Evolutionary conservation across 2,113 vertebrate species (phyloP).

Genomic region (Laticauda laticaudata): DNA sequence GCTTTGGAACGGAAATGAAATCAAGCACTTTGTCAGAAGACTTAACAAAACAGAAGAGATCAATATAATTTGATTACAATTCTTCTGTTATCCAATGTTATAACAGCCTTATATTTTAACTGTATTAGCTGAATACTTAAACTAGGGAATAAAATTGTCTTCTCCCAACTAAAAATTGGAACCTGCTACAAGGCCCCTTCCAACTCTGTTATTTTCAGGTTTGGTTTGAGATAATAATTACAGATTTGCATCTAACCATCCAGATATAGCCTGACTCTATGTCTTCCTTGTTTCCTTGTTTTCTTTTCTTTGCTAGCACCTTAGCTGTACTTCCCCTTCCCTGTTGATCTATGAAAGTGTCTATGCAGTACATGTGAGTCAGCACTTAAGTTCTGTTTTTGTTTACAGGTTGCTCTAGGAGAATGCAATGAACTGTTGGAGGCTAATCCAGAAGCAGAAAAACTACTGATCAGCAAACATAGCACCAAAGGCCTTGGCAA

Average conservation of each 20-base stretch:
- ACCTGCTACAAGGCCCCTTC: neutral
- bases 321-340: neutral
- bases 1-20: neutral
- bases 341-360: neutral
- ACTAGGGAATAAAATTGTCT: neutral
- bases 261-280: neutral
- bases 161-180: neutral
- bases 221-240: neutral
- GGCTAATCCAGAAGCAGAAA: conserved; percentile 77
- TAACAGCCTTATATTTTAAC: neutral
- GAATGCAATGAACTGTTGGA: conserved; percentile 79
- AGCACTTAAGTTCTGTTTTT: neutral
- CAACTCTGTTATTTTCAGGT: too few species aligned
- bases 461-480: conserved; percentile 77
- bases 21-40: neutral
- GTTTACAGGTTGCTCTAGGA: conserved; percentile 83
- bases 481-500: conserved; percentile 89
- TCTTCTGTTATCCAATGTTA: neutral
- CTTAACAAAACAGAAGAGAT: neutral
- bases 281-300: neutral
- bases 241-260: neutral
- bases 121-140: neutral
- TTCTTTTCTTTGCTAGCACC: neutral
- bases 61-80: neutral
- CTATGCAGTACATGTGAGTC: neutral